phyloP scores from a whole-genome alignment of 2,888 invertebrate genomes.

The Sinodicranocentrus sp. region DNA sequence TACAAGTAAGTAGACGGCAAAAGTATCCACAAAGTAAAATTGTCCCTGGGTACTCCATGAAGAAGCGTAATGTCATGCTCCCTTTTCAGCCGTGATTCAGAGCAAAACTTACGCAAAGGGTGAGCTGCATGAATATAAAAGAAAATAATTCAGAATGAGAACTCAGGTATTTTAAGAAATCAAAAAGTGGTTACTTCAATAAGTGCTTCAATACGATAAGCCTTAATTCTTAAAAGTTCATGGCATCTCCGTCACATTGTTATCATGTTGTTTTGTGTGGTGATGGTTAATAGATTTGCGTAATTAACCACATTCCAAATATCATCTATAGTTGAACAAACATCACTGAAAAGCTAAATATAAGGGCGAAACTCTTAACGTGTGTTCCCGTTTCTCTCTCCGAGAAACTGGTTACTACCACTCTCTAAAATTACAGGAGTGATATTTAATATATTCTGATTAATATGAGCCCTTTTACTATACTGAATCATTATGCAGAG shows the following conservation, averaged over 20 bases:
- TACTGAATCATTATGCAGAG: too few species aligned
- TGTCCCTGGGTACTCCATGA: too few species aligned
- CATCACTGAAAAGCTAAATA: too few species aligned
- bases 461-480: too few species aligned
- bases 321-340: neutral
- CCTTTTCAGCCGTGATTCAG: too few species aligned
- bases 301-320: neutral
- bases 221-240: neutral
- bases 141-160: slow-evolving; percentile 2
- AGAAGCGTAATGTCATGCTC: too few species aligned
- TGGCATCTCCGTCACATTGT: slow-evolving; percentile 1
- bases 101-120: too few species aligned
- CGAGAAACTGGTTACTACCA: too few species aligned
- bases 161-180: slow-evolving; percentile 45
- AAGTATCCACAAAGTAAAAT: too few species aligned
- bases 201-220: slow-evolving; percentile 44
- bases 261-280: slow-evolving; percentile 30
- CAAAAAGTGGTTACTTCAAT: slow-evolving; percentile 22
- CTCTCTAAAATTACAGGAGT: too few species aligned
- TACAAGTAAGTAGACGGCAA: too few species aligned
- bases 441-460: too few species aligned
- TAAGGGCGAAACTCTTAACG: neutral
- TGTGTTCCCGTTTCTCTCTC: neutral
- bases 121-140: slow-evolving; percentile 13
- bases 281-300: neutral